Evolutionary conservation across 2,888 invertebrate genomes (phyloP), one percentile per base, ranked within the genome.

Genomic region (Caenorhabditis zanzibari): DNA sequence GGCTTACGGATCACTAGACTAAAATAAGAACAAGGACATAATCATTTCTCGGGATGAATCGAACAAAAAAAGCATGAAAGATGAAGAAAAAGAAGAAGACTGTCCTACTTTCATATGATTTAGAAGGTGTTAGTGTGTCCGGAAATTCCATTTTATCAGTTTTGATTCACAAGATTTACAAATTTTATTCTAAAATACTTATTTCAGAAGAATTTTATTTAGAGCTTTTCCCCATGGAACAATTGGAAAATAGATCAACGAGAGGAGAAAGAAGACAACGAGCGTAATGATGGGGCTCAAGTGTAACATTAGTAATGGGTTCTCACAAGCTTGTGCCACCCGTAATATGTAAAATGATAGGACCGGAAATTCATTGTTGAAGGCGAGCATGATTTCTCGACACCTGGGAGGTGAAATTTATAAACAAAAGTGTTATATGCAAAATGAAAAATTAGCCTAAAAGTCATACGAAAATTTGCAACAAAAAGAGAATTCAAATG

Each of bases 251-350:
- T 79, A 71, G 79, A 79, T 79, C 79, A 79, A 56, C 71, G 79
- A 79, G 71, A 63, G 59, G 63, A 58, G 32, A 26, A 47, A 28
- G 22, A 38, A 19, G 44, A 64, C 52, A 22, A 47, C 54, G 44
- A 47, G 71, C 79, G 79, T 71, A 71, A 77, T 69, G 76, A 76
- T 69, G 19, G 7, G 38, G 77, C 77, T 77, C 77, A 64, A 71
- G 79, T 79, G 79, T 79, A 79, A 79, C 79, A 79, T 79, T 79
- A 79, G 79, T 79, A 79, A 79, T 79, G 79, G 79, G 79, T 79
- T 79, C 64, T 79, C 71, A 54, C 77, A 68, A 61, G 69, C 77
- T 59, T 77, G 63, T 71, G 69, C 63, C 69, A 61, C 68, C 71
- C 69, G 79, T 79, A 64, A 71, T 79, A 79, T 79, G 71, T 79